A percentile compares a stretch with the other conserved stretches of the same genome.
phyloP scores from a whole-genome alignment of 2,888 invertebrate genomes.

The Cryptus armator region DNA sequence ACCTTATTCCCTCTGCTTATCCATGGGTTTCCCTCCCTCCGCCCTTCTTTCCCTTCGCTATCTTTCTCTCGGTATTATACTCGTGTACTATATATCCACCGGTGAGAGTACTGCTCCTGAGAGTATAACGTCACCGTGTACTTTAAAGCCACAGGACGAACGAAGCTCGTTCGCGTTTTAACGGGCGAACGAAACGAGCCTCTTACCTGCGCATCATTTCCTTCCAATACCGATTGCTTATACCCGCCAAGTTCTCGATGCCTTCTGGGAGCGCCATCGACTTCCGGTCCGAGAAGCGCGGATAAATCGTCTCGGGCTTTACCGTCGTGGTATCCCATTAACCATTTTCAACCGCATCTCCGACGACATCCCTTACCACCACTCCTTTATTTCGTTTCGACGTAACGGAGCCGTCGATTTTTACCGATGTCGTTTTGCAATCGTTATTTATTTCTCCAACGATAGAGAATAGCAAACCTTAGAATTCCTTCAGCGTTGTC shows the following conservation, averaged over 20 bases:
- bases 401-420: background rate
- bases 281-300: conserved; percentile 64
- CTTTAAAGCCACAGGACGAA: conserved; percentile 16
- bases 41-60: background rate
- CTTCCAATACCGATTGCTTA: conserved; percentile 73
- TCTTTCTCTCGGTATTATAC: conserved; percentile 4
- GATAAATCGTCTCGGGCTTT: conserved; percentile 72
- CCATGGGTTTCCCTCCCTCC: conserved; percentile 6
- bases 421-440: background rate
- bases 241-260: conserved; percentile 8
- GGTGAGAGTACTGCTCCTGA: conserved; percentile 53
- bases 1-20: conserved; percentile 30
- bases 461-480: background rate
- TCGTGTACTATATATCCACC: conserved; percentile 28
- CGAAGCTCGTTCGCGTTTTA: conserved; percentile 66
- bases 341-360: conserved; percentile 15
- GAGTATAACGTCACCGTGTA: conserved; percentile 57
- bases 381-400: conserved; percentile 16
- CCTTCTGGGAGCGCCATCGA: conserved; percentile 58
- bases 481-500: background rate
- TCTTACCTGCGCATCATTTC: conserved; percentile 80
- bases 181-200: conserved; percentile 70
- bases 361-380: background rate
- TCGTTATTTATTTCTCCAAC: background rate
- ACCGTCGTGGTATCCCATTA: conserved; percentile 18